A percentile compares a stretch with the other conserved stretches of the same genome.
Evolutionary conservation across 2,797 vertebrate species (phyloP).

Genomic region (Mastacembelus armatus): DNA sequence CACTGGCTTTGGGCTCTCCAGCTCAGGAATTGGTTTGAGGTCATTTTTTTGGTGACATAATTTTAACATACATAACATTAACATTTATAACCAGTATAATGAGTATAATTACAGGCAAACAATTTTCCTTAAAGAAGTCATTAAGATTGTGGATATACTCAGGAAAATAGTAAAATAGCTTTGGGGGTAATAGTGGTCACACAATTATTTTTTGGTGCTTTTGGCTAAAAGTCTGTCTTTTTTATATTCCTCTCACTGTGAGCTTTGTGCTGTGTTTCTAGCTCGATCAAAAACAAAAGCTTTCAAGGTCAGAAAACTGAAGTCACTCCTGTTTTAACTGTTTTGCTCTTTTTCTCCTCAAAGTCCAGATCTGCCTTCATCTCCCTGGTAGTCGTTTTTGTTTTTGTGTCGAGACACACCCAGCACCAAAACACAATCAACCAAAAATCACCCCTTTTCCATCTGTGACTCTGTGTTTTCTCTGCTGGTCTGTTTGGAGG

Average conservation of each 20-base stretch:
- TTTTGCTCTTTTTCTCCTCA: neutral
- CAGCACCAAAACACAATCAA: constrained; percentile 12
- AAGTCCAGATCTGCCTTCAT: constrained; percentile 12
- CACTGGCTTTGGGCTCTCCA: neutral
- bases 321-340: constrained; percentile 6
- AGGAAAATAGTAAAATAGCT: constrained; percentile 11
- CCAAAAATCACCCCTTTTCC: constrained; percentile 32
- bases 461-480: constrained; percentile 1
- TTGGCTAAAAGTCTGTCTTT: neutral
- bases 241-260: constrained; percentile 26
- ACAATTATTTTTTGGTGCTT: neutral
- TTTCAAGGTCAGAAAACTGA: constrained; percentile 34
- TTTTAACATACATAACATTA: neutral
- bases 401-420: constrained; percentile 17
- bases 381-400: constrained; percentile 17
- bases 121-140: constrained; percentile 3
- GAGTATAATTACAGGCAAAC: no score
- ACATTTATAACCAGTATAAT: no score
- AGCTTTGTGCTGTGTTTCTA: constrained; percentile 15
- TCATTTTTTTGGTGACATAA: neutral
- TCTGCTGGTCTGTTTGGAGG: constrained; percentile 33
- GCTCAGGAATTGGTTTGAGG: neutral
- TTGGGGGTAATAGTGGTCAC: neutral
- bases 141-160: neutral
- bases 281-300: constrained; percentile 5